Evolutionary conservation across 2,113 vertebrate species (phyloP), one percentile per base, ranked within the genome.

Genomic region (Anas platyrhynchos): DNA sequence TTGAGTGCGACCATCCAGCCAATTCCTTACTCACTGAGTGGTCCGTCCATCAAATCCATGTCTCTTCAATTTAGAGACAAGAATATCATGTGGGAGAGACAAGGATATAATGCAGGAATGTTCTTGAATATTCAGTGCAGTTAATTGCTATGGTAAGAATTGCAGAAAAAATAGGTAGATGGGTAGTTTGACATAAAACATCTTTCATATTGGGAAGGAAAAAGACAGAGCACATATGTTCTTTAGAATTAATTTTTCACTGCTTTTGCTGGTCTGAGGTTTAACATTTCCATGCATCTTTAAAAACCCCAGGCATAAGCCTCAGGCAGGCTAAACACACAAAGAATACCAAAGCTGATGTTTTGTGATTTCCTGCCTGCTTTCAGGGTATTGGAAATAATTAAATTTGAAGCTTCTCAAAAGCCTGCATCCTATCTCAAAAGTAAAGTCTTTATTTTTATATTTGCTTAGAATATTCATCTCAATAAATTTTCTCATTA

Each of bases 261-360:
- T 69, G 26, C 43, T 88, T 93, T 86, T 41, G 16, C 80, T 89
- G 54, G 27, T 94, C 93, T 94, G 77, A 76, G 90, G 92, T 90
- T 95, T 82, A 92, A 79, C 58, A 82, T 81, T 86, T 93, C 38
- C 68, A 81, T 86, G 62, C 65, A 78, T 94, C 80, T 92, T 95
- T 86, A 86, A 95, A 92, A 84, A 58, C 56, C 8, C 0, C 65
- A 92, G 58, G 59, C 78, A 29, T 16, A 86, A 92, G 78, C 77
- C 86, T 95, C 50, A 81, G 91, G 89, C 83, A 95, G 63, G 71
- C 43, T 72, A 78, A 92, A 92, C 79, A 89, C 63, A 89, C 34
- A 86, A 68, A 93, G 88, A 68, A 81, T 17, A 86, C 78, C 65
- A 18, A 93, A 91, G 67, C 65, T 2, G 0, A 56, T 82, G 83